Base-by-base conservation (phyloP, 2,113 vertebrate species). In the Pontoporia blainvillei region DNA sequence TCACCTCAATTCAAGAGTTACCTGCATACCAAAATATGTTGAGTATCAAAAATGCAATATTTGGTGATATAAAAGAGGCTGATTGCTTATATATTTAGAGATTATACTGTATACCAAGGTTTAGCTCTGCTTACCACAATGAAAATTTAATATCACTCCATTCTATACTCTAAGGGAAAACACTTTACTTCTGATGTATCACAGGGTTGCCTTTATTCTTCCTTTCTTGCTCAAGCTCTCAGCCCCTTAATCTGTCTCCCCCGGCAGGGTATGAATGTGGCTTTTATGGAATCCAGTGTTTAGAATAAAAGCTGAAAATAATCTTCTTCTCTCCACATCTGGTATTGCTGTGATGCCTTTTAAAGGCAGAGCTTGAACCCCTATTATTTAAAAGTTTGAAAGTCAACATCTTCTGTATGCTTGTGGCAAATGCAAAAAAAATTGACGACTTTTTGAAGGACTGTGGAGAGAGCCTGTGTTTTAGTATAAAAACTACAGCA, bases 241-340 rank as follows among this genome's bases (percentile, higher is more conserved):
- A 87, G 31, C 31, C n/a, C 59, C 27, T 84, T 94, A 96, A 82
- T 96, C 34, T 97, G 34, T 78, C 17, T 92, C n/a, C 1, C 27
- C 27, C 94, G 0, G 27, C 34, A 96, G 20, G 12, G 7, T 0
- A 1, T 41, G 96, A 96, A 96, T 67, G 20, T 96, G 34, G 20
- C 36, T 96, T 90, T 94, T 8, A 89, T 54, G 12, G 36, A 91
- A 31, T 62, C 73, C 46, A n/a, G 46, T 1, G 10, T 76, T 95
- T 96, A 87, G 66, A 85, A 91, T 98, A 96, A 96, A 98, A 97
- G 31, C 78, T 96, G 90, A 96, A 34, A 69, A 91, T 90, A 97
- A 92, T 96, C 49, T 39, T 36, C 9, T 91, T 49, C 5, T 90
- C 83, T 17, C 85, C 36, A 66, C 0, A 5, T 95, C 94, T 96